Evolutionary conservation across 2,888 invertebrate genomes (phyloP), one percentile per base, ranked within the genome.

Genomic region (Cancer borealis): DNA sequence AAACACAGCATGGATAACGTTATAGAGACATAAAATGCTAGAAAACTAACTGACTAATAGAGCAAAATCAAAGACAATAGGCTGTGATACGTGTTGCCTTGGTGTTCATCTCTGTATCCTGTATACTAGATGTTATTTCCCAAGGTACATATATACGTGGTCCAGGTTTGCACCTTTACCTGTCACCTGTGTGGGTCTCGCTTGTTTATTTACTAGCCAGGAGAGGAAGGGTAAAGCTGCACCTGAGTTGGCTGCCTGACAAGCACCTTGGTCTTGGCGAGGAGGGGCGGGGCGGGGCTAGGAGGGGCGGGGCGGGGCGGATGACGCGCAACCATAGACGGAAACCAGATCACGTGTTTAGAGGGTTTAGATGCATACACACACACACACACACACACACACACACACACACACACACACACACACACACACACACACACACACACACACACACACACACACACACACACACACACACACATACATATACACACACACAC

Each of bases 331-430:
- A n/a, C 66, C 66, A 66, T 66, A 21, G n/a, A 66, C n/a, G 21
- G 21, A 66, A 66, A 66, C n/a, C 4, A 21, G 14, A 66, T 66
- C n/a, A 66, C 66, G 66, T 66, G 66, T 66, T 66, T 66, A n/a
- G n/a, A 66, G 66, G 21, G 66, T 66, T 66, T 66, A n/a, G 3
- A 66, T n/a, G n/a, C 17, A 66, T 0, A 17, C n/a, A 14, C n/a
- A 66, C 66, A 66, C 66, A 66, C 66, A 66, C 66, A 66, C 66
- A 66, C 66, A 66, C 0, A 66, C 3, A 66, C 66, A 66, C 66
- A 66, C 66, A 66, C 66, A 66, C 66, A 66, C 66, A 66, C 66
- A 66, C 66, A 66, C 66, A 66, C 66, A 66, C 66, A 66, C 66
- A 66, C 66, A 66, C 66, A 66, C 66, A 66, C 66, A 66, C n/a